Evolutionary conservation across 2,888 invertebrate genomes (phyloP), one percentile per base, ranked within the genome.

Genomic region (Hirtodrosophila cameraria): DNA sequence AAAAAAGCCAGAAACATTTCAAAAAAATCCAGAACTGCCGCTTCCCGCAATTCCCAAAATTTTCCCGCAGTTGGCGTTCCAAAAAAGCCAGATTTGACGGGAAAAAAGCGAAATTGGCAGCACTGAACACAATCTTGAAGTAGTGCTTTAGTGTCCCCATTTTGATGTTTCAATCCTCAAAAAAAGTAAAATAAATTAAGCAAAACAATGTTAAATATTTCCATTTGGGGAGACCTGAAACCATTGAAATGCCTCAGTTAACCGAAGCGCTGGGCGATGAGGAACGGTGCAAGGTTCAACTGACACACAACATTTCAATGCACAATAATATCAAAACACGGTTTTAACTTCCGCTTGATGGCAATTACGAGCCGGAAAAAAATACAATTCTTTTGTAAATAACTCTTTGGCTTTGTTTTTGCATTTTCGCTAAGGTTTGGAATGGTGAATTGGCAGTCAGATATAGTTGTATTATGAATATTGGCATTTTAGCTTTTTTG

Each of bases 261-360:
- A 60, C 63, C 28, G 35, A 15, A 11, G 23, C 4, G 11, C 18
- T 6, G 8, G 38, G 9, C 12, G 6, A 5, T 8, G 9, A 11
- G 36, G 4, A 15, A 2, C 9, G 23, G 30, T 11, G 50, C 31
- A 61, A 31, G 62, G 67, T 55, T 61, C 43, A 39, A 20, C 16
- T 60, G 38, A 49, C 45, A 62, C 25, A 41, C 42, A 53, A 70
- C 66, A 75, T 85, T 82, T 74, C 80, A 58, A 70, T 79, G 83
- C 74, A 69, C 80, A 82, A 83, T 82, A 86, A 85, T 83, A 82
- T 82, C 86, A 82, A 83, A 82, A 76, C 77, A 82, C 77, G 83
- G 80, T 75, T 83, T 79, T 83, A 86, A 76, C 81, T 82, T 82
- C 81, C 81, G 83, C 80, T 83, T 65, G 80, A 80, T 46, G 78